Conservation (phyloP, 2,113 vertebrate genomes). For the Hydrolagus affinis region DNA sequence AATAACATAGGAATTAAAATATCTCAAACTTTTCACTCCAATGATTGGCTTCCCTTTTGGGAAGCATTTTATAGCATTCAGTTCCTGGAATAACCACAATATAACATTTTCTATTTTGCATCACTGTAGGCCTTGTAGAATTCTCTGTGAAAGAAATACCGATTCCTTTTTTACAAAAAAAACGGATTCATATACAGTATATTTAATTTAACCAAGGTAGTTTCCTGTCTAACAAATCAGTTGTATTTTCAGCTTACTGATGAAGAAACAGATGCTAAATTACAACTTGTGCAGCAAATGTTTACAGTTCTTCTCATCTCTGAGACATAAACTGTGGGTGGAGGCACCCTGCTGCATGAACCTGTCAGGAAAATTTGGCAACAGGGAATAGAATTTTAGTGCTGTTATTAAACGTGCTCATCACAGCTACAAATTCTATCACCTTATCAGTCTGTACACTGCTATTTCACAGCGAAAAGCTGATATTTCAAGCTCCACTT, state of each 20-base stretch:
- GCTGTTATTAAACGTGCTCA: background rate
- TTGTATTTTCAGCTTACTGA: background rate
- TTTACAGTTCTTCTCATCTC: background rate
- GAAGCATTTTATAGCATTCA: too few relatives aligned
- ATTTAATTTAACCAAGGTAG: slow-evolving; percentile 5
- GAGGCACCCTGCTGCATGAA: background rate
- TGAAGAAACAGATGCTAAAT: slow-evolving; percentile 18
- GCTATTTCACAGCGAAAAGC: background rate
- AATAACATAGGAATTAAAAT: too few relatives aligned
- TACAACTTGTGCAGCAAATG: background rate
- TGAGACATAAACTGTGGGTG: background rate
- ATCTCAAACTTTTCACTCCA: too few relatives aligned
- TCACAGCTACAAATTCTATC: background rate
- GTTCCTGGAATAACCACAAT: too few relatives aligned
- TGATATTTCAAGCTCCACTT: background rate
- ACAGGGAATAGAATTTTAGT: background rate
- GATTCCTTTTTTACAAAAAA: too few relatives aligned
- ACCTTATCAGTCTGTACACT: background rate
- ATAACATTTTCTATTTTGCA: too few relatives aligned
- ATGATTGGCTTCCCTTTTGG: too few relatives aligned
- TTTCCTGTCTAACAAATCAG: background rate
- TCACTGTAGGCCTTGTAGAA: too few relatives aligned
- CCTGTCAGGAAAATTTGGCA: background rate
- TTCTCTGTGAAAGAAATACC: too few relatives aligned
- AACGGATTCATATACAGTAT: too few relatives aligned